These are phyloP conservation scores for Trissolcus basalis DNA, from an alignment of 1,140 invertebrate species.

Conservation along the genomic window DNA sequence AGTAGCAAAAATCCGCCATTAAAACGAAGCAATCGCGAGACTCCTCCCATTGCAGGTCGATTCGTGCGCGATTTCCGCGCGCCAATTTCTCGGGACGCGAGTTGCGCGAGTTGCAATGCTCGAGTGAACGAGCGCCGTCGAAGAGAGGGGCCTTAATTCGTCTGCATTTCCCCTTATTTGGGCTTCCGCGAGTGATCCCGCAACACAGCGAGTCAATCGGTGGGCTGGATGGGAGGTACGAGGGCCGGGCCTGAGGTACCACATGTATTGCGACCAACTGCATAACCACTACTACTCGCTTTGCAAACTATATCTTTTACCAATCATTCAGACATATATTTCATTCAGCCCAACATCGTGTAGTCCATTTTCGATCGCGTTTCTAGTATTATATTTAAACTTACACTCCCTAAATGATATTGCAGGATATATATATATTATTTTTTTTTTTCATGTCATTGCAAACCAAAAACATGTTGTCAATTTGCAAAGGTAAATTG, in stretches of 20 bases:
- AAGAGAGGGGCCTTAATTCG: slow-evolving; percentile 64
- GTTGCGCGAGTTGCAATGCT: slow-evolving; percentile 20
- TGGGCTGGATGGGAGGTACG: slow-evolving; percentile 57
- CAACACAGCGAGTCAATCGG: slow-evolving; percentile 40
- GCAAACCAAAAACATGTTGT: no score
- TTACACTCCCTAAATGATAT: no score
- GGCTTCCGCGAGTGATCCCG: slow-evolving; percentile 67
- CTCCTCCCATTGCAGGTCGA: slow-evolving; percentile 69
- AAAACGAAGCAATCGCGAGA: slow-evolving; percentile 66
- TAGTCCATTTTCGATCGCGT: background rate
- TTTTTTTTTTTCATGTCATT: no score
- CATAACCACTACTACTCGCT: slow-evolving; percentile 4
- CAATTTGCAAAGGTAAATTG: no score
- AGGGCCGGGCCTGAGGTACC: slow-evolving; percentile 64
- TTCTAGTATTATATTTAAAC: no score
- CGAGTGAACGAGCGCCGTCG: slow-evolving; percentile 17
- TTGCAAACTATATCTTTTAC: background rate
- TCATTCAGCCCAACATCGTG: background rate
- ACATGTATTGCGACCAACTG: slow-evolving; percentile 51
- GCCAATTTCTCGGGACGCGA: slow-evolving; percentile 55
- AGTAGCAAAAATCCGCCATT: slow-evolving; percentile 73
- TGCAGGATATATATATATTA: no score
- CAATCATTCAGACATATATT: slow-evolving; percentile 7
- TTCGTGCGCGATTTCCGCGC: slow-evolving; percentile 48
- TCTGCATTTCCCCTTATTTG: slow-evolving; percentile 72